These are phyloP conservation scores for Monopis laevigella DNA, from an alignment of 2,888 invertebrate species.

Conservation along the genomic window DNA sequence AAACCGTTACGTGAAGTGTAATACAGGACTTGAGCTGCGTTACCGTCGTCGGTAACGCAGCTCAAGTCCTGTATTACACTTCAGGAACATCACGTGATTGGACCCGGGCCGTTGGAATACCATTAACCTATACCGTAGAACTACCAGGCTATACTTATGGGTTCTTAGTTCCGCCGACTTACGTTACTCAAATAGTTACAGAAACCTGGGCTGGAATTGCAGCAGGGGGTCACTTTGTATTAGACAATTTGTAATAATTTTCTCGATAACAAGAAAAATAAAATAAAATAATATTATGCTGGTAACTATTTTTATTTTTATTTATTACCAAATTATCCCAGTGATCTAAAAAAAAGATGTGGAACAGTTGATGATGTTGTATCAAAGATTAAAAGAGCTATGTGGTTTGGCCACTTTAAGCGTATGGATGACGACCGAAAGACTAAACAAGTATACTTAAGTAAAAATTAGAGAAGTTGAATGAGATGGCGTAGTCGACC, in stretches of 20 bases:
- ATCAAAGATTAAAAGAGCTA: too few species aligned
- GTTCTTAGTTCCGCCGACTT: slow-evolving; percentile 65
- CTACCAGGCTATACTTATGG: slow-evolving; percentile 67
- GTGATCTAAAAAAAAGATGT: too few species aligned
- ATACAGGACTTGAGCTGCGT: slow-evolving; percentile 64
- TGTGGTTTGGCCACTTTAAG: too few species aligned
- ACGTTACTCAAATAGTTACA: slow-evolving; percentile 62
- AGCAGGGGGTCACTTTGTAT: slow-evolving; percentile 38
- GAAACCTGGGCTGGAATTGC: slow-evolving; percentile 71
- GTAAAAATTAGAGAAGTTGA: too few species aligned
- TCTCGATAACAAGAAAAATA: too few species aligned
- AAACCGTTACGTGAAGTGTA: slow-evolving; percentile 22
- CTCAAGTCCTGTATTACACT: slow-evolving; percentile 64
- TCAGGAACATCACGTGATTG: slow-evolving; percentile 77
- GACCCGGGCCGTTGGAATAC: slow-evolving; percentile 66
- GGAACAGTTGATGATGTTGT: too few species aligned
- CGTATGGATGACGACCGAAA: too few species aligned
- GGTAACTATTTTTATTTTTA: not conserved
- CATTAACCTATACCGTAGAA: slow-evolving; percentile 73
- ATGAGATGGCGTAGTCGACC: too few species aligned
- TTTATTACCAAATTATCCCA: not conserved
- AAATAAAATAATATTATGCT: too few species aligned
- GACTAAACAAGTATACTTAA: too few species aligned
- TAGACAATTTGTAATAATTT: slow-evolving; percentile 3
- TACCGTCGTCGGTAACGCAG: slow-evolving; percentile 46